phyloP scores from a whole-genome alignment of 1,140 invertebrate species.

The Eriosoma lanigerum region DNA sequence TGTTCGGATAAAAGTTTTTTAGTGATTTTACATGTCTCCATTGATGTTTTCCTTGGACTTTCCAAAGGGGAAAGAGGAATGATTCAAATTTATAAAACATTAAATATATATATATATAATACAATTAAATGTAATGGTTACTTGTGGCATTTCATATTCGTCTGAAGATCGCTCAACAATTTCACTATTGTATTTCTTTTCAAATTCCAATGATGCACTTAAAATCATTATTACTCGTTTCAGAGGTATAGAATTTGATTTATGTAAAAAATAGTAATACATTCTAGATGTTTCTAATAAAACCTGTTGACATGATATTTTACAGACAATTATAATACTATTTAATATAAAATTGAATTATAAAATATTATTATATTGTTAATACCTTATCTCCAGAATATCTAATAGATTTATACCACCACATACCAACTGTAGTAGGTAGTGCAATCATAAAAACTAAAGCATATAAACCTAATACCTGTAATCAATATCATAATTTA shows the following conservation, averaged over 20 bases:
- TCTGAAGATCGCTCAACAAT: conserved; percentile 91
- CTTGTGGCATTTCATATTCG: conserved; percentile 90
- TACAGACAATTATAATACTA: too few species aligned
- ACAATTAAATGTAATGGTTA: too few species aligned
- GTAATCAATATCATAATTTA: neutral
- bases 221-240: conserved; percentile 96
- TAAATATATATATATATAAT: too few species aligned
- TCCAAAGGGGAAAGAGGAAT: too few species aligned
- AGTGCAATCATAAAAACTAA: conserved; percentile 97
- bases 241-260: conserved; percentile 91
- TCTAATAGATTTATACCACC: conserved; percentile 98
- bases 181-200: conserved; percentile 90
- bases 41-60: too few species aligned
- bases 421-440: conserved; percentile 90
- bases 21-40: too few species aligned
- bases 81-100: too few species aligned
- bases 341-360: too few species aligned
- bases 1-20: too few species aligned
- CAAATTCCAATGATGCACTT: conserved; percentile 94
- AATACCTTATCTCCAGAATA: conserved; percentile 90
- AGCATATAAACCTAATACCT: conserved; percentile 81
- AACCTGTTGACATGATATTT: conserved; percentile 63
- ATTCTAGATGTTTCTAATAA: conserved; percentile 92
- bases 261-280: conserved; percentile 94
- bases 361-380: too few species aligned